Evolutionary conservation across 2,888 invertebrate species (phyloP).

Genomic region (Hydriomena furcata): DNA sequence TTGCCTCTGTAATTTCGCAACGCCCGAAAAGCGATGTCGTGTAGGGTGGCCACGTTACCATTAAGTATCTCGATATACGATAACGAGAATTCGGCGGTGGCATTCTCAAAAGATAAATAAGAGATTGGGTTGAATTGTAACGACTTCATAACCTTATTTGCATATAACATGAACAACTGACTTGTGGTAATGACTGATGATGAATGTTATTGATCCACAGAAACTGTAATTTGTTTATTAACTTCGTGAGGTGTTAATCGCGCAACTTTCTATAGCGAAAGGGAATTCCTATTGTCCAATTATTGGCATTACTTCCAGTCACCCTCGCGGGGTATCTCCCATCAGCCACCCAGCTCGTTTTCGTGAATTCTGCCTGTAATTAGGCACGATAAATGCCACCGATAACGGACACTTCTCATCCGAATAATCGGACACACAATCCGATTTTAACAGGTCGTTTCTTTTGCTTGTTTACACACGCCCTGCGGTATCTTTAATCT

Average conservation of each 20-base stretch:
- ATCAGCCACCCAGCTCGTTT: constrained; percentile 66
- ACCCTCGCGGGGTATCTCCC: constrained; percentile 47
- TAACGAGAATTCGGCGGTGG: constrained; percentile 42
- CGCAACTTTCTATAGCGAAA: constrained; percentile 11
- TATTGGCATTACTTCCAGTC: constrained; percentile 31
- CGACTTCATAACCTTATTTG: constrained; percentile 31
- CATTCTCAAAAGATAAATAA: constrained; percentile 44
- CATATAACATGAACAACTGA: constrained; percentile 11
- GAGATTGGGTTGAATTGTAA: constrained; percentile 42
- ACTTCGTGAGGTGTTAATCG: neutral
- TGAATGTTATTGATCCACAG: constrained; percentile 39
- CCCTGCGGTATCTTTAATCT: constrained; percentile 57
- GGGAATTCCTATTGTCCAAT: constrained; percentile 8
- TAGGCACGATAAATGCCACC: constrained; percentile 75
- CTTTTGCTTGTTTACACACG: constrained; percentile 68
- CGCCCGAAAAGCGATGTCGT: constrained; percentile 55
- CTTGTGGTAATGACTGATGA: constrained; percentile 12
- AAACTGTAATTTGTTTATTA: constrained; percentile 25
- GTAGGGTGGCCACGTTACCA: constrained; percentile 53
- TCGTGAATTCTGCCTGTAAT: constrained; percentile 72
- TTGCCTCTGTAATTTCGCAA: constrained; percentile 62
- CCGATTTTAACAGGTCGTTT: constrained; percentile 69
- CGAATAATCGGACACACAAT: constrained; percentile 73
- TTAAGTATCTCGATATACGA: constrained; percentile 54
- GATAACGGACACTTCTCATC: constrained; percentile 70